Evolutionary conservation across 2,888 invertebrate species (phyloP).

Genomic region (Ashinkailepas kermadecensis): DNA sequence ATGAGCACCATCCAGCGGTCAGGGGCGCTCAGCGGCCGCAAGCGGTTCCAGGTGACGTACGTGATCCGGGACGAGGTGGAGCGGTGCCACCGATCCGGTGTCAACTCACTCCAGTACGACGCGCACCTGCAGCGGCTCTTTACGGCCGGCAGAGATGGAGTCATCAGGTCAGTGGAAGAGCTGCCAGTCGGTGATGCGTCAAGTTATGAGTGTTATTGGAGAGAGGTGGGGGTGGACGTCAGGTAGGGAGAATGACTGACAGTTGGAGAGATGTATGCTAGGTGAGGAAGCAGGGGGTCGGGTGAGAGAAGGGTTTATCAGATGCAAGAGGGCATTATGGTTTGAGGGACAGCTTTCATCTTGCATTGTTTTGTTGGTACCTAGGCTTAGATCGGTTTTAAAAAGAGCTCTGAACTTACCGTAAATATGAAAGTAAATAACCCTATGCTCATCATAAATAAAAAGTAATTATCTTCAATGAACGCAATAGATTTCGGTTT

Average conservation of each 20-base stretch:
- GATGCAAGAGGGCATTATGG: no score
- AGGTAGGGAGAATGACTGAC: conserved; percentile 45
- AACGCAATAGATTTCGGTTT: no score
- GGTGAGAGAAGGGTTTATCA: no score
- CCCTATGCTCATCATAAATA: no score
- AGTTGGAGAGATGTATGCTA: no score
- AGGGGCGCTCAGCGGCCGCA: neutral
- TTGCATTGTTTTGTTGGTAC: no score
- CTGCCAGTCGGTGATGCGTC: neutral
- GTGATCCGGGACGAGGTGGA: conserved; percentile 96
- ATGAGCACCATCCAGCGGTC: conserved; percentile 19
- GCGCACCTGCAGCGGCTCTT: conserved; percentile 77
- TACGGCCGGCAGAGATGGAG: conserved; percentile 93
- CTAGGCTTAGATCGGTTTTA: no score
- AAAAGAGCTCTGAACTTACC: no score
- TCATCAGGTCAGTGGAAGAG: conserved; percentile 58
- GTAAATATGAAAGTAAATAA: no score
- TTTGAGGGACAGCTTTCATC: no score
- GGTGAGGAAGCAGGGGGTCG: no score
- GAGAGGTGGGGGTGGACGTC: conserved; percentile 62
- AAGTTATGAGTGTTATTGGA: neutral
- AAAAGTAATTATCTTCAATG: no score
- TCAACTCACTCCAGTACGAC: conserved; percentile 92
- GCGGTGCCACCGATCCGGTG: conserved; percentile 85
- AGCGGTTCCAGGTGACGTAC: conserved; percentile 75